Percentiles rank a stretch among this genome's conserved stretches.
Evolutionary conservation across 2,797 vertebrate genomes (phyloP).

Genomic region (Pseudomugil gertrudae): DNA sequence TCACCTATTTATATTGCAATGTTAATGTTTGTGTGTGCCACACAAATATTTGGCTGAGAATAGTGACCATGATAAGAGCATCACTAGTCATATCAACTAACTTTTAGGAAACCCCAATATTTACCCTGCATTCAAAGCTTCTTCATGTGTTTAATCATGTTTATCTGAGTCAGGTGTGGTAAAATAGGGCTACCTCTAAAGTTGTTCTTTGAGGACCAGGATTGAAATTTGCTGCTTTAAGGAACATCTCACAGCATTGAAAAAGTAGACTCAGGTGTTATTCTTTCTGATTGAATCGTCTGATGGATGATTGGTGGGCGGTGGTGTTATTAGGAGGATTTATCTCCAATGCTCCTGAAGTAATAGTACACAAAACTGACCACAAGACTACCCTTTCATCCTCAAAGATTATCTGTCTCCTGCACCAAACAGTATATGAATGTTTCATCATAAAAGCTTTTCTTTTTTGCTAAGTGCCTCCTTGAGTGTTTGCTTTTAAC

Average conservation of each 20-base stretch:
- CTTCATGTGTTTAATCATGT: too few relatives aligned
- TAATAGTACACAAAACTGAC: constrained; percentile 84
- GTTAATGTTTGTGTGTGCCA: neutral
- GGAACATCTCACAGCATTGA: constrained; percentile 69
- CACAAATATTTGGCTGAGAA: neutral
- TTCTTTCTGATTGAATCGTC: constrained; percentile 65
- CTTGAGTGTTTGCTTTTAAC: constrained; percentile 83
- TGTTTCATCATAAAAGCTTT: constrained; percentile 87
- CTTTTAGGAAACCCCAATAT: too few relatives aligned
- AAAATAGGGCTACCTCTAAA: too few relatives aligned
- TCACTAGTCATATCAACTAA: neutral
- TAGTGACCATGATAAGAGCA: neutral
- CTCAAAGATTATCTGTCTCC: constrained; percentile 80
- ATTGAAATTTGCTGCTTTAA: too few relatives aligned
- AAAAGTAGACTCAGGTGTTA: constrained; percentile 72
- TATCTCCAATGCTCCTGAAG: constrained; percentile 73
- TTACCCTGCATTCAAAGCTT: too few relatives aligned
- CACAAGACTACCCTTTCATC: constrained; percentile 83
- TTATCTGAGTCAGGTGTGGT: too few relatives aligned
- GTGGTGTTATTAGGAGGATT: constrained; percentile 73
- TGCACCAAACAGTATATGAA: constrained; percentile 80
- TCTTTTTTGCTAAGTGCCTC: constrained; percentile 82
- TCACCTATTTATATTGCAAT: neutral
- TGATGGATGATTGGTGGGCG: constrained; percentile 67
- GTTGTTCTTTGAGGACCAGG: too few relatives aligned